Base-by-base conservation (phyloP, 2,113 vertebrate species). In the Sinocyclocheilus anshuiensis region DNA sequence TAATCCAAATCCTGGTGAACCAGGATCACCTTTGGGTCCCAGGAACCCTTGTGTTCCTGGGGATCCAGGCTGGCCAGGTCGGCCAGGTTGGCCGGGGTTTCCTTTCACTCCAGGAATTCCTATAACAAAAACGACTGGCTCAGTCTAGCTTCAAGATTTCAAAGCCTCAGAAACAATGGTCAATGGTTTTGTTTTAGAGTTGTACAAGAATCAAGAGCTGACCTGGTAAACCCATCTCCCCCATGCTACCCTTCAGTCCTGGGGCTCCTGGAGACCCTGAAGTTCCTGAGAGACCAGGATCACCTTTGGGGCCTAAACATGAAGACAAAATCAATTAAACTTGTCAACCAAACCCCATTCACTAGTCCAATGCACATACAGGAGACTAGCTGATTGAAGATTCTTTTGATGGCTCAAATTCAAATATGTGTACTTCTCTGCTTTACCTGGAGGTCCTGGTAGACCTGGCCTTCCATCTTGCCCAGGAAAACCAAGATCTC, bases 191-290 rank as follows among this genome's bases (percentile, higher is more conserved):
- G 10, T 48, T 12, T 48, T 48, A 12, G 45, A 45, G 45, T 11
- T 45, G 33, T 29, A 13, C 55, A 9, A n/a, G n/a, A 81, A 9
- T 7, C 6, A 80, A 75, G 20, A 76, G 4, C 42, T 75, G 84
- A 99, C 98, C 98, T 94, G 97, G 97, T 79, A 99, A 95, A 76
- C 98, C 98, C 97, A 99, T 99, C 85, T 98, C 97, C 89, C 98
- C 98, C 92, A 96, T 96, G 80, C 39, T 85, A 45, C 98, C 98
- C 93, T 99, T 99, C 53, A 6, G 22, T 83, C 98, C 98, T 77
- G 95, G 93, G 57, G 57, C 72, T 88, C 98, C 98, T 82, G 89
- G 87, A 76, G 83, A 63, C 75, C 98, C 98, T 88, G 96, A 92
- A 48, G 90, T 87, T 26, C 98, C 98, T 84, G 95, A 93, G 78